Percentiles rank a stretch among this genome's conserved stretches.
phyloP scores from a whole-genome alignment of 2,797 vertebrate species.

The Anableps anableps region DNA sequence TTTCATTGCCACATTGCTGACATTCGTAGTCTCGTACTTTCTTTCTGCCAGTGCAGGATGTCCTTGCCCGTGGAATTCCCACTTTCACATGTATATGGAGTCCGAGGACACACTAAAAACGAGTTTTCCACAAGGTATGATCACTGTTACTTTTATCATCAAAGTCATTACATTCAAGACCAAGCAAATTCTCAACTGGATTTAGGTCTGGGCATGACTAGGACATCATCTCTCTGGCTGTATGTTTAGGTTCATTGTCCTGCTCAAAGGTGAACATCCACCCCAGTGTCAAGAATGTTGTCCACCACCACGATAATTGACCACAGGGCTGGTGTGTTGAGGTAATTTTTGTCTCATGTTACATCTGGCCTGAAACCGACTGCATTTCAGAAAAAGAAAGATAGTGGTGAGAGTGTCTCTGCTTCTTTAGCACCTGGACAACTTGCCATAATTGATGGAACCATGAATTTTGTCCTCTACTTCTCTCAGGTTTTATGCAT shows the following conservation, averaged over 20 bases:
- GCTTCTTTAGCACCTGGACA: no score
- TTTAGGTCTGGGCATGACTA: neutral
- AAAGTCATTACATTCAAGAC: slow-evolving; percentile 8
- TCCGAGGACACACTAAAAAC: neutral
- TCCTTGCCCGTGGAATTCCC: neutral
- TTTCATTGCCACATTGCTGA: no score
- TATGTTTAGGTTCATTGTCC: no score
- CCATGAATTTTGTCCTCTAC: no score
- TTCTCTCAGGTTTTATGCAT: no score
- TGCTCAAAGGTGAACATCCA: no score
- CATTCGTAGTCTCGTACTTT: neutral
- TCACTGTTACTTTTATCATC: neutral
- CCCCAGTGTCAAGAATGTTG: no score
- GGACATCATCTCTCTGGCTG: neutral
- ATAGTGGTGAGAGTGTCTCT: no score
- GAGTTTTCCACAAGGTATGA: slow-evolving; percentile 6
- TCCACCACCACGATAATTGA: neutral
- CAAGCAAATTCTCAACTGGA: neutral
- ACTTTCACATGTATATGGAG: neutral
- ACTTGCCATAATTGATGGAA: no score
- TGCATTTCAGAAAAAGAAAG: no score
- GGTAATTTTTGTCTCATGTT: neutral
- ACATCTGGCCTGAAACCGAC: neutral
- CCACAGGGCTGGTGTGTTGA: neutral
- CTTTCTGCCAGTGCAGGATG: neutral